phyloP scores from a whole-genome alignment of 1,140 invertebrate species.

The Bombus polaris region DNA sequence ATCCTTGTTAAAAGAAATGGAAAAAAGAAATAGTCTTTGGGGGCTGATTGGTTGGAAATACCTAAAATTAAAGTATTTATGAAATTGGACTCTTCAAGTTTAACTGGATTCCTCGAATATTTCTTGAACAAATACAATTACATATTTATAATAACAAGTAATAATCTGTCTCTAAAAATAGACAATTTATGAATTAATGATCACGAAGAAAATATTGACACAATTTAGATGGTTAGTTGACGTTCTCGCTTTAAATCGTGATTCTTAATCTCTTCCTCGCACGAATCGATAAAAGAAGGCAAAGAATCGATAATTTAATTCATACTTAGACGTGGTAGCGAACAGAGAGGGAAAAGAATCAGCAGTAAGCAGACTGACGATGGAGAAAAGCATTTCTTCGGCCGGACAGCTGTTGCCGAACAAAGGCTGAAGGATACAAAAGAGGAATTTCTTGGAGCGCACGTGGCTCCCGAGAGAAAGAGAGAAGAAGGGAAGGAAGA shows the following conservation, averaged over 20 bases:
- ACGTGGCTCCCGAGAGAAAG: conserved; percentile 72
- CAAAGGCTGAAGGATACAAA: conserved; percentile 78
- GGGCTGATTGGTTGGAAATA: not conserved
- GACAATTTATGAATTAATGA: not conserved
- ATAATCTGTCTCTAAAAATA: too few species aligned
- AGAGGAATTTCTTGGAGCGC: conserved; percentile 78
- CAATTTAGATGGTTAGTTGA: not conserved
- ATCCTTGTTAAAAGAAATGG: not conserved
- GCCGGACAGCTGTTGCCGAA: conserved; percentile 80
- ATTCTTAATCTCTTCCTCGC: not conserved
- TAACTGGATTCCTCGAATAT: too few species aligned
- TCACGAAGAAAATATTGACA: not conserved
- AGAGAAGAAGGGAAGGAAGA: conserved; percentile 32
- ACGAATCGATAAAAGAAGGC: not conserved
- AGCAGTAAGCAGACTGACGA: conserved; percentile 61
- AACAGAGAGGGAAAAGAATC: conserved; percentile 36
- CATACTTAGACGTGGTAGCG: conserved; percentile 39
- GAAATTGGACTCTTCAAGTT: not conserved
- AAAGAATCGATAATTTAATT: conserved; percentile 45
- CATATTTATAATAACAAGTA: too few species aligned
- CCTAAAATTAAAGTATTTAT: not conserved
- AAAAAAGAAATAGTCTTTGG: not conserved
- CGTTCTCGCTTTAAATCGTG: not conserved
- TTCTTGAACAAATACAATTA: too few species aligned
- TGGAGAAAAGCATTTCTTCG: conserved; percentile 78